A percentile compares a stretch with the other conserved stretches of the same genome.
phyloP scores from a whole-genome alignment of 1,140 invertebrate species.

The Chrysomallon squamiferum region DNA sequence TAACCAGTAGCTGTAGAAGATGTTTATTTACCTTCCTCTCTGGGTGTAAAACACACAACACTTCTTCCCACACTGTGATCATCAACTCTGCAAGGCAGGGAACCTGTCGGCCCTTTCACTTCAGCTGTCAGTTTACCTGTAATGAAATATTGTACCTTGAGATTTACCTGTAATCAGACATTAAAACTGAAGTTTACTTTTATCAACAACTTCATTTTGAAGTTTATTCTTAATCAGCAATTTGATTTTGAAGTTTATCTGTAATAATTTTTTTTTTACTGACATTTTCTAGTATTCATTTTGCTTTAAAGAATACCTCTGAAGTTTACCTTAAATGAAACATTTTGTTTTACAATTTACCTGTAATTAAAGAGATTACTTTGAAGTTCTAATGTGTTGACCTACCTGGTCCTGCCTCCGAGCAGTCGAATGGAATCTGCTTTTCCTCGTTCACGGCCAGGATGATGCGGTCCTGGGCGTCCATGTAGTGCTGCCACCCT shows the following conservation, averaged over 20 bases:
- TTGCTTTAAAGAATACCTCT: no score
- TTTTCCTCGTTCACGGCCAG: conserved; percentile 69
- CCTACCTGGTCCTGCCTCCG: conserved; percentile 72
- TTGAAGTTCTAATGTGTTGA: no score
- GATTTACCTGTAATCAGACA: neutral
- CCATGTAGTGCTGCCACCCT: conserved; percentile 78
- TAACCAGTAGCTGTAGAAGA: no score
- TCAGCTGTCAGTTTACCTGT: conserved; percentile 73
- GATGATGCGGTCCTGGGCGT: conserved; percentile 76
- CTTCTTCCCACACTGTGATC: conserved; percentile 33
- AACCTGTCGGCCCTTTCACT: conserved; percentile 73
- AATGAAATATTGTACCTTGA: conserved; percentile 1
- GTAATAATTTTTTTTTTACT: no score
- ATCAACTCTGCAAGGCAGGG: conserved; percentile 54
- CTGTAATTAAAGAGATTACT: no score
- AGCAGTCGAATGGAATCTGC: conserved; percentile 70
- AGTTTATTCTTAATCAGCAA: no score
- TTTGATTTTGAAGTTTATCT: no score
- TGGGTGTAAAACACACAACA: conserved; percentile 45
- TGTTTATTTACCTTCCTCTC: conserved; percentile 50
- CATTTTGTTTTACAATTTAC: no score
- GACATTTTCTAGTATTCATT: no score
- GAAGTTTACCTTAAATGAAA: no score
- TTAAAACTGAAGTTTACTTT: neutral
- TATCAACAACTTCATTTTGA: neutral